phyloP scores from a whole-genome alignment of 2,113 vertebrate genomes.

The Hemicordylus capensis region DNA sequence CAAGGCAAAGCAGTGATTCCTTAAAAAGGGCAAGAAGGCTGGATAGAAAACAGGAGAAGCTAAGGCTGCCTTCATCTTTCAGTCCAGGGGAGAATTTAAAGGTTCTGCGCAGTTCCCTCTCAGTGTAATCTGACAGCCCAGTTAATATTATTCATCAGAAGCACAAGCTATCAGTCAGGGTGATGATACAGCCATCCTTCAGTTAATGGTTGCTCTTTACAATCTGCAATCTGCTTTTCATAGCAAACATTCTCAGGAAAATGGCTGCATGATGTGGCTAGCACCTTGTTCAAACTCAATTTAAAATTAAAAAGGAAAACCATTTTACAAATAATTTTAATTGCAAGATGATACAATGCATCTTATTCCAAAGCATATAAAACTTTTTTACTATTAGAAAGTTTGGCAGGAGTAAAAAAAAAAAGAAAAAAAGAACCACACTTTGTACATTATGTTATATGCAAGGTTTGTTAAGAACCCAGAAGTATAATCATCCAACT shows the following conservation, averaged over 20 bases:
- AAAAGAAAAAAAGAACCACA: conserved; percentile 16
- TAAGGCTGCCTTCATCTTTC: neutral
- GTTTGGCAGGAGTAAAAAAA: conserved; percentile 38
- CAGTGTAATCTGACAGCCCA: neutral
- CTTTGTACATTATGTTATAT: conserved; percentile 59
- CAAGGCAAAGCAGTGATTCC: neutral
- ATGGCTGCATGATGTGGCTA: neutral
- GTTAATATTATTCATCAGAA: neutral
- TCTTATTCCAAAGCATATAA: conserved; percentile 50
- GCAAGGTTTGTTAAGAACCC: conserved; percentile 38
- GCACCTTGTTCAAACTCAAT: neutral
- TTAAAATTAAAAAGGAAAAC: neutral
- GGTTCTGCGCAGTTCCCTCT: neutral
- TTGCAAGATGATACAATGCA: conserved; percentile 37
- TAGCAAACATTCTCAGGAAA: neutral
- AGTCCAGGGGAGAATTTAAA: neutral
- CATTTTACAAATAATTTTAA: conserved; percentile 49
- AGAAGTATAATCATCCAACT: neutral
- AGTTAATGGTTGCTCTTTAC: neutral
- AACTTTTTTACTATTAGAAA: conserved; percentile 43
- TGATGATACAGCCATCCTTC: neutral
- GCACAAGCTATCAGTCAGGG: neutral
- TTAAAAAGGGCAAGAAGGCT: neutral
- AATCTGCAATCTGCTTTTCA: neutral
- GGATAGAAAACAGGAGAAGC: neutral